Base-by-base conservation (phyloP, 64 coral and sea anemone genomes). In the Stichodactyla helianthus region DNA sequence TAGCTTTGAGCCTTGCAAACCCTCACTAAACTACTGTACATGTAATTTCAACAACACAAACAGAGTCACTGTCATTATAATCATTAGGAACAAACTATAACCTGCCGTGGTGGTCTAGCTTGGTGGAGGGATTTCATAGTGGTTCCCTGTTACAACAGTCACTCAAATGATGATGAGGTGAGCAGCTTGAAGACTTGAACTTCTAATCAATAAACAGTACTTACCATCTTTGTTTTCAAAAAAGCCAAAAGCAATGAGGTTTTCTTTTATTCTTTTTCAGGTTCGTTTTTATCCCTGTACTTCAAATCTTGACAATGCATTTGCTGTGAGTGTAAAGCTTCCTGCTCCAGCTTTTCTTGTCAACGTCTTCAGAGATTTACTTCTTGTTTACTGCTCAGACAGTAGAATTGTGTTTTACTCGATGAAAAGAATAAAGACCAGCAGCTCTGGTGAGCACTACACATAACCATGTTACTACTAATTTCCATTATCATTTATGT, bases 111-210 rank as follows among this genome's bases (percentile, higher is more conserved):
- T 56, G 97, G 97, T 14, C 59, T 99, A 15, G 84, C 93, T 26
- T 99, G 97, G 97, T 99, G 97, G 97, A 90, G 85, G 17, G 97
- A 99, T 56, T 99, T 99, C 68, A 77, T 99, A 8, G 87, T 99
- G n/a, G 90, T 95, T 19, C 90, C 97, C 19, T 95, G 97, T 77
- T 99, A 90, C 83, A 95, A 99, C 50, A 79, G 90, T 50, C 82
- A 90, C 55, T 90, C 90, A 5, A 90, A 79, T 25, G 53, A 77
- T 2, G 97, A 99, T 28, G 90, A 99, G 81, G 97, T 99, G 83
- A 14, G 68, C 27, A 26, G 35, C 35, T 44, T 44, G 35, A 44
- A 44, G 35, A 44, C 35, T 44, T 44, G 35, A 44, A 3, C 4
- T 44, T 2, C 35, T 44, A 44, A 44, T 44, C 35, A 44, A 44